Conservation (phyloP, 2,797 vertebrate genomes). For the Notolepis coatsorum region DNA sequence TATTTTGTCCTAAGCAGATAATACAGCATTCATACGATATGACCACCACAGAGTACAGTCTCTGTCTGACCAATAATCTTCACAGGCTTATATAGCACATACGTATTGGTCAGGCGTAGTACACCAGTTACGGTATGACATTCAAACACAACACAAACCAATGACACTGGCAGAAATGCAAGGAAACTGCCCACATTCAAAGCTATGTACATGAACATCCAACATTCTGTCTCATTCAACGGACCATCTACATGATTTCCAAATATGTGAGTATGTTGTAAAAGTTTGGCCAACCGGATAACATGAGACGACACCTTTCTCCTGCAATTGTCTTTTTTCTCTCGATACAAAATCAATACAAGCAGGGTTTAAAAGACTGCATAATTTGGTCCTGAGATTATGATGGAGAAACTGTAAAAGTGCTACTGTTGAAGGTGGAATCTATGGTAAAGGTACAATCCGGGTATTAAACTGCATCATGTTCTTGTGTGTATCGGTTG, state of each 20-base stretch:
- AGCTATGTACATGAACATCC: slow-evolving; percentile 3
- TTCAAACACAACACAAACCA: slow-evolving; percentile 36
- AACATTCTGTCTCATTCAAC: no score
- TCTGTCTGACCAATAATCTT: slow-evolving; percentile 17
- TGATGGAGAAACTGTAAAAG: slow-evolving; percentile 29
- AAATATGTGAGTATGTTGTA: slow-evolving; percentile 4
- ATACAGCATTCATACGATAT: slow-evolving; percentile 14
- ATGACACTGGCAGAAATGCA: slow-evolving; percentile 19
- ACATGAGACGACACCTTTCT: not conserved
- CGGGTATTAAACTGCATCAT: slow-evolving; percentile 8
- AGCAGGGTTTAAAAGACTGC: slow-evolving; percentile 11
- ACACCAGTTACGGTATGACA: no score
- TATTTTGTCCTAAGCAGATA: slow-evolving; percentile 13
- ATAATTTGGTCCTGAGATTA: slow-evolving; percentile 39
- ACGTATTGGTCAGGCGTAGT: slow-evolving; percentile 25
- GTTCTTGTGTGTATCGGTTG: slow-evolving; percentile 40
- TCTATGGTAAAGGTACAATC: not conserved
- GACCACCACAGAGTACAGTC: slow-evolving; percentile 17
- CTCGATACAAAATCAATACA: slow-evolving; percentile 10
- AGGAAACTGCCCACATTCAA: slow-evolving; percentile 16
- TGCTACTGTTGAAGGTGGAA: not conserved
- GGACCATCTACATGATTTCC: slow-evolving; percentile 11
- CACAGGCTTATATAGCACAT: slow-evolving; percentile 24
- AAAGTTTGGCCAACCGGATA: no score
- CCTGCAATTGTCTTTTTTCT: not conserved